A percentile compares a stretch with the other conserved stretches of the same genome.
These are phyloP conservation scores for Nasua narica DNA, from an alignment of 2,797 vertebrate species.

Conservation along the genomic window DNA sequence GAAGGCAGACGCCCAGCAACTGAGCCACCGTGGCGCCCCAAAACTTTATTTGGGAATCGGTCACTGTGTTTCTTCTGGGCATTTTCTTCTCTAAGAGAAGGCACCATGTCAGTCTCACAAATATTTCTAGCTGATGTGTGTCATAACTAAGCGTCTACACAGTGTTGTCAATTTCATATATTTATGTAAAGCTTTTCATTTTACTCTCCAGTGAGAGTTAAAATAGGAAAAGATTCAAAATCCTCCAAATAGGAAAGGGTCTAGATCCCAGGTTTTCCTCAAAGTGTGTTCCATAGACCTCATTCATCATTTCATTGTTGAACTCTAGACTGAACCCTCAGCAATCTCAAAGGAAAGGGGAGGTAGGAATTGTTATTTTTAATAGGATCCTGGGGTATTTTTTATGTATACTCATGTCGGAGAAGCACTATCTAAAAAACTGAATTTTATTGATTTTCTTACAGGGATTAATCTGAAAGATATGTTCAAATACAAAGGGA, in stretches of 20 bases:
- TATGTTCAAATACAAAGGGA: not conserved
- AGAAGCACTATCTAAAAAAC: not conserved
- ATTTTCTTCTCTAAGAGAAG: not conserved
- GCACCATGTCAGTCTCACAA: not conserved
- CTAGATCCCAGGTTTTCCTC: not conserved
- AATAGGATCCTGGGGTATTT: conserved; percentile 5
- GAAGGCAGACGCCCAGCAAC: no score
- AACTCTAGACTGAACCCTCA: not conserved
- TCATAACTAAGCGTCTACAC: not conserved
- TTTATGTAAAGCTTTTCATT: not conserved
- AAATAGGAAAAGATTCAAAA: not conserved
- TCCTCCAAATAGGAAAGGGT: not conserved
- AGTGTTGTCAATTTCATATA: not conserved
- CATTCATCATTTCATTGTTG: conserved; percentile 11
- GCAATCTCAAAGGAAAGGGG: not conserved
- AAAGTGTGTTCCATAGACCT: not conserved
- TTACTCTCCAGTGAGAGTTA: not conserved
- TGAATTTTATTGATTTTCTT: conserved; percentile 51
- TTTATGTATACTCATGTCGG: not conserved
- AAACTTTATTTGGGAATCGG: not conserved
- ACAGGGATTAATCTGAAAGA: conserved; percentile 15
- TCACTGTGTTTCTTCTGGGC: not conserved
- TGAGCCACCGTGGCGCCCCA: no score
- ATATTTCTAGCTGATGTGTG: not conserved
- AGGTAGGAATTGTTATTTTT: not conserved